Evolutionary conservation across 2,888 invertebrate species (phyloP), one percentile per base, ranked within the genome.

Genomic region (Erynnis tages): DNA sequence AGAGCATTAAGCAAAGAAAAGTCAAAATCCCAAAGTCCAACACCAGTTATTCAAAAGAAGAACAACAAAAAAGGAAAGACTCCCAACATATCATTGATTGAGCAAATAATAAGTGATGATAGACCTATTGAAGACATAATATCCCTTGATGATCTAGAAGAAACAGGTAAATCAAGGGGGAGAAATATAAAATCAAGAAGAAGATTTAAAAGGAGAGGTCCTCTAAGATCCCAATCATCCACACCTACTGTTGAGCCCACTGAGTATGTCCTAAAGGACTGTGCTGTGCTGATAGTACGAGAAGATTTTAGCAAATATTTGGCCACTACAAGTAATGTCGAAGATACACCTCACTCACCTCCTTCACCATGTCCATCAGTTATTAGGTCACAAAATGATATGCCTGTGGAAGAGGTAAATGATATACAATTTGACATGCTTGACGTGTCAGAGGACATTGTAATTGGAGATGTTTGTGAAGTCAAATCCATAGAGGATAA

Each of bases 371-470:
- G 5, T 40, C 14, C 23, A 27, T 14, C 41, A 8, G 7, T 52
- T 8, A 27, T 32, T 43, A 37, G 54, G 14, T 3, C 23, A 11
- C 45, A 46, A 32, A 32, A 38, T 17, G 14, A 13, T 48, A 23
- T 34, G 30, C 47, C 32, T 21, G 46, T 53, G 14, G 54, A 55
- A 17, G 54, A 57, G 10, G 44, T 35, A 11, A 35, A 38, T 46
- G 38, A 50, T 50, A 27, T 53, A 54, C 23, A 58, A 19, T 79
- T 89, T 61, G 88, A 88, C 54, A 87, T 88, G 87, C 68, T 89
- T 50, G 88, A 88, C 66, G 87, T 88, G 0, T 89, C 87, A 0
- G 89, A 88, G 61, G 88, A 88, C 55, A 88, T 89, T 49, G 76
- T 83, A 0, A 84, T 89, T 54, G 87, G 81, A 0, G 82, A 82